Percentiles rank a stretch among this genome's conserved stretches.
Evolutionary conservation across 2,888 invertebrate genomes (phyloP).

Genomic region (Agonum fuliginosum): DNA sequence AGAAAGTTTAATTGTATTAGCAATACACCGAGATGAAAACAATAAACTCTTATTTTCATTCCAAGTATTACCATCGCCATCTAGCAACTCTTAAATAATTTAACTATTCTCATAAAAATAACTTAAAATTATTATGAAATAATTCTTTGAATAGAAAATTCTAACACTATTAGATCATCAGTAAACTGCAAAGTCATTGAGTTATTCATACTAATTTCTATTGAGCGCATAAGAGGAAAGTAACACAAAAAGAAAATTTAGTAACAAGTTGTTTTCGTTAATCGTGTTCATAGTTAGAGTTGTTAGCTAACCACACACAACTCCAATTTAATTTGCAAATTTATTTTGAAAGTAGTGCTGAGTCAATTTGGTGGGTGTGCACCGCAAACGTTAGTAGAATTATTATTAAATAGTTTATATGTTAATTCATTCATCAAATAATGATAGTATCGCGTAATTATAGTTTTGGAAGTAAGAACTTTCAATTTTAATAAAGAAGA

Average conservation of each 20-base stretch:
- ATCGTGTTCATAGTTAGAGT: constrained; percentile 18
- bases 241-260: neutral
- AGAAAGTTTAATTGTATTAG: neutral
- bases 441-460: neutral
- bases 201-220: neutral
- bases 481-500: too few relatives aligned
- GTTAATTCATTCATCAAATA: neutral
- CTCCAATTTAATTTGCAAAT: constrained; percentile 33
- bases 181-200: too few relatives aligned
- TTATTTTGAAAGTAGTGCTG: constrained; percentile 31
- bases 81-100: too few relatives aligned
- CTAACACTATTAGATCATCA: neutral
- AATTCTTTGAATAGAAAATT: neutral
- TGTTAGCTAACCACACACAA: neutral
- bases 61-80: too few relatives aligned
- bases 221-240: neutral
- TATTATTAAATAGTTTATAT: constrained; percentile 29
- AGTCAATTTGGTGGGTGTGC: constrained; percentile 11
- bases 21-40: too few relatives aligned
- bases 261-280: constrained; percentile 9
- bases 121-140: too few relatives aligned
- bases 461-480: too few relatives aligned
- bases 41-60: too few relatives aligned
- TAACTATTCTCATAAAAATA: too few relatives aligned
- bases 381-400: constrained; percentile 1